These are phyloP conservation scores for Sylvilagus bachmani DNA, from an alignment of 2,113 vertebrate genomes.

Conservation along the genomic window DNA sequence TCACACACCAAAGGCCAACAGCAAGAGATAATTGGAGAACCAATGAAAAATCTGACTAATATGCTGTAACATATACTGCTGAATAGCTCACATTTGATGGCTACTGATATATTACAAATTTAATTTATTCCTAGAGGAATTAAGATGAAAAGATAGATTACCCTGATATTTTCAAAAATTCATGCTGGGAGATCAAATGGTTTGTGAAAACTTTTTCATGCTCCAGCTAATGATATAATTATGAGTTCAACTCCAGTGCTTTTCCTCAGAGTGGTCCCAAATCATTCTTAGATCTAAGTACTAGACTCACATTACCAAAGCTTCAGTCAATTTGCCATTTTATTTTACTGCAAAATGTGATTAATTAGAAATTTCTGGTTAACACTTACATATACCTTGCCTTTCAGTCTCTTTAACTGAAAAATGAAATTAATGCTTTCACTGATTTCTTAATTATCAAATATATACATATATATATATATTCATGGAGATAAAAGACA, in stretches of 20 bases:
- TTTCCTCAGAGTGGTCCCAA: background rate
- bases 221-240: background rate
- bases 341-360: conserved; percentile 51
- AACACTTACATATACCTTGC: background rate
- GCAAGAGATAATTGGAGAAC: conserved; percentile 22
- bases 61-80: conserved; percentile 31
- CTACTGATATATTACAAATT: conserved; percentile 64
- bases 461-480: background rate
- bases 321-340: background rate
- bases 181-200: conserved; percentile 55
- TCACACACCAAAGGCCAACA: conserved; percentile 49
- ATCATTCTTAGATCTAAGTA: background rate
- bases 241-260: background rate
- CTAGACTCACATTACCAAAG: background rate
- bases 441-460: conserved; percentile 71
- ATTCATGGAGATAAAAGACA: conserved; percentile 60
- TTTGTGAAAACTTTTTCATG: conserved; percentile 50
- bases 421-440: conserved; percentile 54
- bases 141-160: conserved; percentile 68
- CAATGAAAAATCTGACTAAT: conserved; percentile 21
- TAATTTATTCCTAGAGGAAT: conserved; percentile 77
- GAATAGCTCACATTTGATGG: conserved; percentile 53
- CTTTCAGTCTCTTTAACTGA: background rate
- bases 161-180: conserved; percentile 57
- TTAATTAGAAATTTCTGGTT: conserved; percentile 11